Evolutionary conservation across 2,797 vertebrate species (phyloP), one percentile per base, ranked within the genome.

Genomic region (Enteromius mattozi): DNA sequence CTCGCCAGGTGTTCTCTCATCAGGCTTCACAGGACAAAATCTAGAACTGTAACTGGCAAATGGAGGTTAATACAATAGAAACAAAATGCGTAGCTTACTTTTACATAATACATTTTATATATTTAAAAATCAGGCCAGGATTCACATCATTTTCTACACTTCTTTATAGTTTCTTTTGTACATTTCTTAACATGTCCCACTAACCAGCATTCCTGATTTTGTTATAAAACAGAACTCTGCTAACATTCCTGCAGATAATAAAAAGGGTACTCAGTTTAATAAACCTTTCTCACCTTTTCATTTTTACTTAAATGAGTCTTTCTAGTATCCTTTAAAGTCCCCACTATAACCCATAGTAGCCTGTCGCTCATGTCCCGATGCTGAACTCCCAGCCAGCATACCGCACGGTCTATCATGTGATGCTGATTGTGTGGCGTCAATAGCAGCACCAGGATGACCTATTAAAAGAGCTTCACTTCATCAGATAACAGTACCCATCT

Each of bases 401-500:
- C 2, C 10, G 10, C 42, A 3, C 10, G 9, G 10, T 45, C 42
- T 45, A 45, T 45, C 74, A 78, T 77, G 72, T 86, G 65, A 82
- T 71, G 65, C 5, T 74, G 40, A 47, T 47, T 65, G 56, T 40
- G 47, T 70, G 21, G 5, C n/a, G 21, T 37, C 65, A 80, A 80
- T 10, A 49, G 24, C 3, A 40, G 35, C 37, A 79, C 1, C 35
- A 56, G 17, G 14, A 12, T 7, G 6, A 35, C 27, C 6, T 51
- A 19, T 63, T 63, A 9, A 37, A 47, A 24, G 0, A 74, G 12
- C 69, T 30, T 19, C 21, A 40, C n/a, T 45, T 61, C 4, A 71
- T 71, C 80, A 81, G 77, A 65, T 78, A 65, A 30, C 54, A 47
- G 24, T 6, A 65, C 37, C 24, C 10, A n/a, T 30, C 77, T 14